Conservation (phyloP, 2,113 vertebrate species). For the Phrynosoma blainvillii region DNA sequence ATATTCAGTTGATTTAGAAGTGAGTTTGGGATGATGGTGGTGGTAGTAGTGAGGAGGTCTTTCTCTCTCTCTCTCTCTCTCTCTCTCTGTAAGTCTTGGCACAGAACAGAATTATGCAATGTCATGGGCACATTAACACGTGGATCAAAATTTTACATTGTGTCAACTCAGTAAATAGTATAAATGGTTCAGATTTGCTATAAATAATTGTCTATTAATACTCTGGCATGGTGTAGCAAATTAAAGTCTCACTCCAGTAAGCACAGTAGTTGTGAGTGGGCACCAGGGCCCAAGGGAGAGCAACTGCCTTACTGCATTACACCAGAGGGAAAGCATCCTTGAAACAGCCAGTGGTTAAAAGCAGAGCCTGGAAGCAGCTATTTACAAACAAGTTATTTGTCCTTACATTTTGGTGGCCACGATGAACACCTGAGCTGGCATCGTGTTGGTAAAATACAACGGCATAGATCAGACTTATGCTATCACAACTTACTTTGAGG, state of each 20-base stretch:
- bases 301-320: conserved; percentile 55
- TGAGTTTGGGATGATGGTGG: background rate
- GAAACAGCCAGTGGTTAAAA: conserved; percentile 35
- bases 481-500: no score
- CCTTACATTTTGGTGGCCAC: no score
- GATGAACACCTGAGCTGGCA: no score
- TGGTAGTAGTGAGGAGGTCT: conserved; percentile 2
- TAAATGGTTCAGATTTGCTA: conserved; percentile 88
- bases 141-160: conserved; percentile 87
- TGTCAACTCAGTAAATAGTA: conserved; percentile 86
- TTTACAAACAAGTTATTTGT: background rate
- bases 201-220: conserved; percentile 94
- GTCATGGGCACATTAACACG: conserved; percentile 90
- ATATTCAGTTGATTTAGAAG: conserved; percentile 75
- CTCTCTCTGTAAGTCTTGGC: conserved; percentile 59
- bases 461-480: no score
- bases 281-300: conserved; percentile 63
- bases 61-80: no score
- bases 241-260: conserved; percentile 84
- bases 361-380: background rate
- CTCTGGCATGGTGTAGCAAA: conserved; percentile 85
- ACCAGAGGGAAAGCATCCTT: conserved; percentile 46
- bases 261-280: conserved; percentile 81
- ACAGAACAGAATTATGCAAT: conserved; percentile 83
- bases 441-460: no score